Evolutionary conservation across 2,888 invertebrate genomes (phyloP), one percentile per base, ranked within the genome.

Genomic region (Amblyteles armatorius): DNA sequence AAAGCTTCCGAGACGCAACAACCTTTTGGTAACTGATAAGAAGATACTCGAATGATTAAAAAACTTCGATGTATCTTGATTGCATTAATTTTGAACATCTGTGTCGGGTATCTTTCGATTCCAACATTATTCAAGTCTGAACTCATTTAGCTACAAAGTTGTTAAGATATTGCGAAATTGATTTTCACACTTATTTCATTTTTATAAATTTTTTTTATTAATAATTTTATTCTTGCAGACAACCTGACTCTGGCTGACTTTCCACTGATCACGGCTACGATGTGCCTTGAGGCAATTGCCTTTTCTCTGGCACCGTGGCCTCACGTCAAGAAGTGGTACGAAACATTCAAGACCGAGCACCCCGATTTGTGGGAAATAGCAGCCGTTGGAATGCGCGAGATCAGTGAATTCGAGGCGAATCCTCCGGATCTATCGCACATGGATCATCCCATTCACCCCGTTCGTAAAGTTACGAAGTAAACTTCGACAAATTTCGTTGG

Each of bases 221-320:
- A 48, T 6, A 16, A 60, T 69, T 84, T 83, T 52, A 50, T 69
- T 65, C 82, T 89, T 89, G 76, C 88, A 95, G 95, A 97, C 89
- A 93, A 95, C 86, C 90, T 97, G 72, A 97, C 97, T 6, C 97
- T 97, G 87, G 97, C 97, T 0, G 97, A 97, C 94, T 96, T 97
- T 89, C 96, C 96, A 50, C 94, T 97, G 16, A 94, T 97, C 68
- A 95, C 97, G 76, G 95, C 97, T 0, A 97, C 96, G 0, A 95
- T 97, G 94, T 96, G 96, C 73, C 93, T 97, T 68, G 97, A 97
- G 93, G 96, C 96, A 0, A 96, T 97, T 79, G 94, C 94, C 73
- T 96, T 96, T 88, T 96, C 96, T 91, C 94, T 97, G 78, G 94
- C 95, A 2, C 92, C 94, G 13, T 97, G 96, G 94, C 94, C 95